A percentile compares a stretch with the other conserved stretches of the same genome.
Conservation (phyloP, 2,888 invertebrate species). For the Creontiades dilutus region DNA sequence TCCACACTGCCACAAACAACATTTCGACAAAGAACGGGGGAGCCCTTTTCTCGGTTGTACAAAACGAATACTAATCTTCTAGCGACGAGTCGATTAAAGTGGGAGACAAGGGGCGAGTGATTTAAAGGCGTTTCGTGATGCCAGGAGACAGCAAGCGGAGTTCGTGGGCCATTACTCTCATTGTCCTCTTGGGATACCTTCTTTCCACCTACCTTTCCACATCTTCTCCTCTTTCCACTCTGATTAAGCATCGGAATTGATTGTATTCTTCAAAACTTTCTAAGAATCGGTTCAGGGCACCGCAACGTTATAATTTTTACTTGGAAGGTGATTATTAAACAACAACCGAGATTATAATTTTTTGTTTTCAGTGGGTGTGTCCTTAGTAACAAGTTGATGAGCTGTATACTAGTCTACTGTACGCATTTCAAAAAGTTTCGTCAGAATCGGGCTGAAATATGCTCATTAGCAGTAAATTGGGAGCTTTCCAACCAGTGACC, state of each 20-base stretch:
- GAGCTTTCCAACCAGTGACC: no score
- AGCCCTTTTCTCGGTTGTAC: slow-evolving; percentile 3
- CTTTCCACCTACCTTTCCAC: background rate
- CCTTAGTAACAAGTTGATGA: no score
- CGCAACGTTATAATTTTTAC: no score
- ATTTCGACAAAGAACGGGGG: slow-evolving; percentile 1
- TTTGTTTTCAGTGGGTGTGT: no score
- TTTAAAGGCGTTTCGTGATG: slow-evolving; percentile 68
- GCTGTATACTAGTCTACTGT: no score
- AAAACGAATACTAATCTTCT: slow-evolving; percentile 69
- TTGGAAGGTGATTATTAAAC: no score
- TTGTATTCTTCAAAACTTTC: slow-evolving; percentile 2
- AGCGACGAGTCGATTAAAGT: slow-evolving; percentile 67
- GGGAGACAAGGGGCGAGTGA: slow-evolving; percentile 65
- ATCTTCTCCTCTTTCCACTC: background rate
- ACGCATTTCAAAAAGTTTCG: no score
- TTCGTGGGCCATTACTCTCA: slow-evolving; percentile 68
- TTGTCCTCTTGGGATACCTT: slow-evolving; percentile 42
- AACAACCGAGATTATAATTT: no score
- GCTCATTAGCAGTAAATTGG: no score
- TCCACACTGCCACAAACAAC: background rate
- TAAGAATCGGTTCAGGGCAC: no score
- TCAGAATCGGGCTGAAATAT: no score
- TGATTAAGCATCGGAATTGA: slow-evolving; percentile 22
- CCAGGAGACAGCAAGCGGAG: slow-evolving; percentile 57